Base-by-base conservation (phyloP, 2,888 invertebrate genomes). In the Heteromurus nitidus region DNA sequence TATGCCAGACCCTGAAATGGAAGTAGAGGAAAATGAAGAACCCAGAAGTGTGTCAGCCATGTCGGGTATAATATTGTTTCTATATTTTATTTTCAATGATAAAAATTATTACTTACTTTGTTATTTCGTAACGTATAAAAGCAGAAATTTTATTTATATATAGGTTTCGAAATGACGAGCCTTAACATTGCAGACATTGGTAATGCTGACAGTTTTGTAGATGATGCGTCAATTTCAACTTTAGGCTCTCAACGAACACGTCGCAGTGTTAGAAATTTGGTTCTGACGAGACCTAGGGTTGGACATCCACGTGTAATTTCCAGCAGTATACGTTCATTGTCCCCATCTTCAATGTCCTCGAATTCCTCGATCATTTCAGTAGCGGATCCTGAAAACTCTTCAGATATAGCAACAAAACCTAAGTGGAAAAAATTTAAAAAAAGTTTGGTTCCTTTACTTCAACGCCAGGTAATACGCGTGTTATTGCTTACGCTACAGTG, bases 1-100 rank as follows among this genome's bases (percentile, higher is more conserved):
- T 1, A 44, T 74, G 64, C 53, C 30, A 11, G 36, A 50, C 1
- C 22, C 16, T 13, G 73, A 74, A 53, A 20, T 30, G 22, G 60
- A 44, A 26, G 1, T 31, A 36, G 7, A 36, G 13, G 36, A 36
- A 36, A 5, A 9, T 5, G 36, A 5, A 9, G 36, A n/a, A n/a
- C 36, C 13, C 5, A 36, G 36, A 36, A 47, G 3, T 47, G 47
- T 11, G 47, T 5, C 47, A 5, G 47, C n/a, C 50, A n/a, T 13
- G 47, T 2, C 1, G 67, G n/a, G 26, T 18, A 36, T 36, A 3
- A 31, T 36, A 36, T 31, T 24, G 18, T 36, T 36, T 47, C 36
- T 13, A 36, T n/a, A 36, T 13, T 13, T 36, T 13, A 36, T 36
- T 9, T 36, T 36, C 36, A 36, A 36, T 47, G 3, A 47, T 47